phyloP scores from a whole-genome alignment of 2,888 invertebrate genomes.

The Dyspetes luteomarginatus region DNA sequence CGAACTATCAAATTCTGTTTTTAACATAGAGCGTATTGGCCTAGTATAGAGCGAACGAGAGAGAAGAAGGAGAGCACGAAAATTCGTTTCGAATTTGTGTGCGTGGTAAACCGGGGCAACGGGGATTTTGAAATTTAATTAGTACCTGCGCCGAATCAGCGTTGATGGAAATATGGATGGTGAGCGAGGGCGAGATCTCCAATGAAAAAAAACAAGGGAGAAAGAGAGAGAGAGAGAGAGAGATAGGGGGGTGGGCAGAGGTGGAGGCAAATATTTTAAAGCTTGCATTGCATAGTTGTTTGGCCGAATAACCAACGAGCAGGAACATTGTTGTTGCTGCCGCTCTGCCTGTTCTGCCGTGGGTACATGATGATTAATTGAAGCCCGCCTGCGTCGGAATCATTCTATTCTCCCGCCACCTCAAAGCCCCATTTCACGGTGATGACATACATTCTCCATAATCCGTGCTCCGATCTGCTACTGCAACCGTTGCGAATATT shows the following conservation, averaged over 20 bases:
- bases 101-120: conserved; percentile 31
- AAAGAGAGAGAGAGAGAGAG: not conserved
- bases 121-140: conserved; percentile 57
- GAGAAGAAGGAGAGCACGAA: not conserved
- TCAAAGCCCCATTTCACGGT: not conserved
- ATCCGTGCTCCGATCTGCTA: conserved; percentile 22
- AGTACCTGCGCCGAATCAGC: conserved; percentile 37
- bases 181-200: not conserved
- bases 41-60: not conserved
- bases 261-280: conserved; percentile 45
- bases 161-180: conserved; percentile 35
- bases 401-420: not conserved
- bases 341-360: not conserved
- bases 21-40: not conserved
- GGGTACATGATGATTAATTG: conserved; percentile 55
- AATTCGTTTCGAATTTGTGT: conserved; percentile 3
- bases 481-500: not conserved
- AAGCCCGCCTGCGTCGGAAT: conserved; percentile 52
- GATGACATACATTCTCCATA: conserved; percentile 36
- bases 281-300: conserved; percentile 34
- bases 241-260: no score
- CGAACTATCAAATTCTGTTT: not conserved
- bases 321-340: conserved; percentile 32
- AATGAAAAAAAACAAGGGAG: not conserved
- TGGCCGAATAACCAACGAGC: conserved; percentile 23